These are phyloP conservation scores for Cochlearius cochlearius DNA, from an alignment of 2,113 vertebrate genomes.

Conservation along the genomic window DNA sequence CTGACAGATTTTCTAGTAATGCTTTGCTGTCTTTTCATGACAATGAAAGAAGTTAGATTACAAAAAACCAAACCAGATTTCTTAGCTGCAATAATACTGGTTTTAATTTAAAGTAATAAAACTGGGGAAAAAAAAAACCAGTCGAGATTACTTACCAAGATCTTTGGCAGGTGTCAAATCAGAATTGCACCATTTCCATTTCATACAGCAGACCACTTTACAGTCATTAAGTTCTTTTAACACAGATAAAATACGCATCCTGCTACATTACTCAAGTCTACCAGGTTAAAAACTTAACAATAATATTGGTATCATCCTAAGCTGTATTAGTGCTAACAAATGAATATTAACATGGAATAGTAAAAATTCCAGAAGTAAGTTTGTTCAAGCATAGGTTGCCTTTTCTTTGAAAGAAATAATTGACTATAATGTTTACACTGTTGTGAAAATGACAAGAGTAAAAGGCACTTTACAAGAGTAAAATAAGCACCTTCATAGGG, in stretches of 20 bases:
- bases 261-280: not conserved
- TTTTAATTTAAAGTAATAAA: not conserved
- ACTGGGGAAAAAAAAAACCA: not conserved
- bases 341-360: not conserved
- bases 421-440: not conserved
- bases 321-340: not conserved
- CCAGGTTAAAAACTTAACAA: not conserved
- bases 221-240: not conserved
- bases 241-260: not conserved
- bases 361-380: not conserved
- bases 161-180: not conserved
- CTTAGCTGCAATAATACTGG: not conserved
- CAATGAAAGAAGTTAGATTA: not conserved
- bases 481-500: not conserved
- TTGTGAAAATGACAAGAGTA: not conserved
- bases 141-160: not conserved
- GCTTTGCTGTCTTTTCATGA: not conserved
- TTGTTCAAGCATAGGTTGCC: not conserved
- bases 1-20: not conserved
- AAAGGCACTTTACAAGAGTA: not conserved
- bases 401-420: not conserved
- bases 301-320: not conserved
- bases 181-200: not conserved
- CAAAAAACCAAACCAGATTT: not conserved
- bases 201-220: not conserved